Evolutionary conservation across 2,797 vertebrate genomes (phyloP).

Genomic region (Danio tinwini): DNA sequence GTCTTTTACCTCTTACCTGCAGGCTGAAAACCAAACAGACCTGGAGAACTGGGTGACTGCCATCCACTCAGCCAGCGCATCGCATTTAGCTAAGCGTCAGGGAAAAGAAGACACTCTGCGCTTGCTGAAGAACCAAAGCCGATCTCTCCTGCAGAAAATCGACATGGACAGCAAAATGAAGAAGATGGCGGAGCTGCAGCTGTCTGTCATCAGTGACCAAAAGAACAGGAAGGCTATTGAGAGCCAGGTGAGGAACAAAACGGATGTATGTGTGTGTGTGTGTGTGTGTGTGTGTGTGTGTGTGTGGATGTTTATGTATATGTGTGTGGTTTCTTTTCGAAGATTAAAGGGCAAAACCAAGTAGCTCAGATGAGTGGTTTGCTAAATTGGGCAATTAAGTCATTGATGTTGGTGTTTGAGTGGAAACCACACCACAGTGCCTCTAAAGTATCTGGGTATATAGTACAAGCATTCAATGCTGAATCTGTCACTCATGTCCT

Average conservation of each 20-base stretch:
- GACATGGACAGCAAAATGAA: conserved; percentile 96
- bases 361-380: conserved; percentile 40
- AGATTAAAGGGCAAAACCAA: conserved; percentile 45
- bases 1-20: not conserved
- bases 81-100: conserved; percentile 86
- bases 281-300: conserved; percentile 12
- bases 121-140: conserved; percentile 86
- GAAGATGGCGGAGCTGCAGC: conserved; percentile 94
- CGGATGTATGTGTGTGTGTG: not conserved
- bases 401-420: conserved; percentile 41
- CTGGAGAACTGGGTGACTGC: conserved; percentile 96
- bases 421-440: conserved; percentile 15
- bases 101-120: conserved; percentile 88
- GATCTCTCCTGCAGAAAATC: conserved; percentile 86
- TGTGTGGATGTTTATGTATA: conserved; percentile 17
- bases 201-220: conserved; percentile 87
- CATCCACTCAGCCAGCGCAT: conserved; percentile 91
- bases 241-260: conserved; percentile 82
- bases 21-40: conserved; percentile 92
- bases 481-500: not conserved
- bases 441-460: not conserved
- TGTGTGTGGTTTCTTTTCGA: conserved; percentile 6
- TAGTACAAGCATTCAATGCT: not conserved
- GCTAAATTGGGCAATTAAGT: conserved; percentile 50
- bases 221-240: conserved; percentile 91